Base-by-base conservation (phyloP, 1,140 invertebrate species). In the Pteromalus puparum region DNA sequence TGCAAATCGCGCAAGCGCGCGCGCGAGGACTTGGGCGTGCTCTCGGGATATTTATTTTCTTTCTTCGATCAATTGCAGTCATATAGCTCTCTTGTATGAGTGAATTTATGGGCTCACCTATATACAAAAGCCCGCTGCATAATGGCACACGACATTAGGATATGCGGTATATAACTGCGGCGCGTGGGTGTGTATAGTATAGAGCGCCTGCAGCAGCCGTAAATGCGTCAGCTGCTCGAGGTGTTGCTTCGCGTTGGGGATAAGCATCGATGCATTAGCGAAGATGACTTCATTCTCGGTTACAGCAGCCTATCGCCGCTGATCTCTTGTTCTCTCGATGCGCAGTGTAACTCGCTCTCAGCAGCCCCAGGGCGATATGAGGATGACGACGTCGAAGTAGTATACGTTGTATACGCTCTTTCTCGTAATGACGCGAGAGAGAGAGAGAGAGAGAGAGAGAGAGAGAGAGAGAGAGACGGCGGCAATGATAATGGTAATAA, bases 201-300 rank as follows among this genome's bases (percentile, higher is more conserved):
- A 48, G 13, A 61, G 0, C 21, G 53, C 53, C 53, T 61, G 75
- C 53, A 79, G 87, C 82, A 61, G 86, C 87, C 87, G 85, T 86
- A 89, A 90, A 87, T 80, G 85, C 87, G 86, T 87, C 86, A 61
- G 77, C 53, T 84, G 53, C 81, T 87, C 77, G 82, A 90, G 87
- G 86, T 88, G 87, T 86, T 84, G 82, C 1, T 30, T 5, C 9
- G 38, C 38, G 38, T 42, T 9, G 61, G 78, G 88, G 88, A 90
- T 90, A 90, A 90, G 86, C 88, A 90, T 91, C 89, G 87, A 87
- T 87, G 89, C 89, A 90, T 91, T 87, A 89, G 87, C 87, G 85
- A 88, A 90, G 89, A 91, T 90, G 90, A 90, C 90, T 91, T 90
- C 87, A 90, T 91, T 90, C 21, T 61, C 53, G 18, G 53, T 21